These are phyloP conservation scores for Tachystola acroxantha DNA, from an alignment of 2,888 invertebrate genomes.

Conservation along the genomic window DNA sequence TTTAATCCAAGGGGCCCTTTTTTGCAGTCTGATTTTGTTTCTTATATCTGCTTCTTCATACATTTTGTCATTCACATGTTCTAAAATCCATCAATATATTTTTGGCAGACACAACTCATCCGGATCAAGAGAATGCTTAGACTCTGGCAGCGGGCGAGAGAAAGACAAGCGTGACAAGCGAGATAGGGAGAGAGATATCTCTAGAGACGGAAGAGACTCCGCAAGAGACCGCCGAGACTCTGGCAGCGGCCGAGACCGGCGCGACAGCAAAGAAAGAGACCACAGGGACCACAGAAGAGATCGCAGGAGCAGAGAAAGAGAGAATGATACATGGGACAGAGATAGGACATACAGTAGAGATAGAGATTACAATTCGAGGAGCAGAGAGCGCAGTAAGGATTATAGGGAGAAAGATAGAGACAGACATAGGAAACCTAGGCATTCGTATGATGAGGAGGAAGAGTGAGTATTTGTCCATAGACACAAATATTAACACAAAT, in stretches of 20 bases:
- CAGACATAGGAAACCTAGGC: constrained; percentile 78
- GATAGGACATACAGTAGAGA: constrained; percentile 68
- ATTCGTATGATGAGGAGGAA: constrained; percentile 85
- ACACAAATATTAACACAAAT: too few relatives aligned
- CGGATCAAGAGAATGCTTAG: constrained; percentile 66
- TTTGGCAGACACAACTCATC: constrained; percentile 61
- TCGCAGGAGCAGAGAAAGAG: constrained; percentile 55
- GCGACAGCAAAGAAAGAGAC: constrained; percentile 56
- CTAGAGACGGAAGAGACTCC: constrained; percentile 59
- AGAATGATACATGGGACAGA: constrained; percentile 57
- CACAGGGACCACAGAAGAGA: constrained; percentile 49
- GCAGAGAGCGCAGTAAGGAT: constrained; percentile 70
- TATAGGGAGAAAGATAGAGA: constrained; percentile 67
- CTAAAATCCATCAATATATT: constrained; percentile 6
- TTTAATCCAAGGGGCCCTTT: too few relatives aligned
- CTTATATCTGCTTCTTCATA: too few relatives aligned
- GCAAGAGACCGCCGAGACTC: constrained; percentile 48
- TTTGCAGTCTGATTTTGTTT: too few relatives aligned
- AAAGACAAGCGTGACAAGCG: constrained; percentile 67
- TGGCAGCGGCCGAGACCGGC: constrained; percentile 64
- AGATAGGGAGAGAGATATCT: constrained; percentile 45
- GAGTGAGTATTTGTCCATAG: constrained; percentile 73
- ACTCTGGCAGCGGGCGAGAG: constrained; percentile 72
- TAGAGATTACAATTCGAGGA: constrained; percentile 56
- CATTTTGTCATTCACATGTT: too few relatives aligned